Base-by-base conservation (phyloP, 2,113 vertebrate genomes). In the Octodon degus region DNA sequence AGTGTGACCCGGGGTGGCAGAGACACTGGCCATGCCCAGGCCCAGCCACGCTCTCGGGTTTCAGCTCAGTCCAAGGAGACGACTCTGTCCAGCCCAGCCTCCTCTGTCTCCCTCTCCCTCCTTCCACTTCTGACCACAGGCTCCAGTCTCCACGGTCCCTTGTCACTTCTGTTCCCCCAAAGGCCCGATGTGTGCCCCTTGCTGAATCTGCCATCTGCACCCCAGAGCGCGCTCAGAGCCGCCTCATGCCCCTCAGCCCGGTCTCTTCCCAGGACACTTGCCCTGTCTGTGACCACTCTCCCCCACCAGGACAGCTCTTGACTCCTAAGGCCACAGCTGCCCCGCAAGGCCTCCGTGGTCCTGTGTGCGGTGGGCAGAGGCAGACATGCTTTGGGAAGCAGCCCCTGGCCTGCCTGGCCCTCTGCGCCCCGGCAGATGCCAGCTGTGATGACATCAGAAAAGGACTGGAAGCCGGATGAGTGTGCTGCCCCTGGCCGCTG, bases 401-500 rank as follows among this genome's bases (percentile, higher is more conserved):
- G 58, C 34, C 24, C 70, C 86, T 25, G 58, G 3, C 25, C 47
- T 0, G 0, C 47, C n/a, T 1, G 13, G 74, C 58, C 79, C 68
- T 37, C 79, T 3, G 83, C 89, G 84, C 67, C 50, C 0, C 1
- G 17, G 68, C 32, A 4, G 25, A 43, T 0, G 17, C 17, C 47
- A 22, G 55, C 22, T 80, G 16, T 14, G 74, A 14, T 5, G 1
- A 65, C 0, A 0, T 67, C 2, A 50, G 72, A 13, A 67, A 1
- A 34, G 13, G 60, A 65, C 19, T 0, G 9, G 92, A n/a, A 7
- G 67, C 8, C 8, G 55, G 34, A n/a, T 1, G 72, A 16, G 0
- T 7, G 47, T 1, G 60, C 58, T 13, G 43, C 58, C 6, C 11
- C 1, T 1, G 0, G 0, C 19, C 89, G 5, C 0, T 0, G 9